phyloP scores from a whole-genome alignment of 2,888 invertebrate genomes.

The Drosophila meridiana region DNA sequence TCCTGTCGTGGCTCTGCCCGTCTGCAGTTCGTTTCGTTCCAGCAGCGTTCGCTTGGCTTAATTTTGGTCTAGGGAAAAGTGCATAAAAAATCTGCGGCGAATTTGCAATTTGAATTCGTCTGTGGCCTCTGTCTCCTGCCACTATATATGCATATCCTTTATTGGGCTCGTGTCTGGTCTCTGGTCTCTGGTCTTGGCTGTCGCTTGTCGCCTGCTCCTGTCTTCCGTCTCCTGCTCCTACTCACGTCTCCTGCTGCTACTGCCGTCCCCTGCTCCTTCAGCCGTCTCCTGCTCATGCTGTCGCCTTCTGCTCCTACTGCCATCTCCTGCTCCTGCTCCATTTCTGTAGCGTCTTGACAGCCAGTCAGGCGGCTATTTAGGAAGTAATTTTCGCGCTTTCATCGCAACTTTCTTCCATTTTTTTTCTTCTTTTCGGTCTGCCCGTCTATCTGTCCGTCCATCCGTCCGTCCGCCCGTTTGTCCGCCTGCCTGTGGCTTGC shows the following conservation, averaged over 20 bases:
- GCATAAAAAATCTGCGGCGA: constrained; percentile 81
- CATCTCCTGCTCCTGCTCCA: constrained; percentile 13
- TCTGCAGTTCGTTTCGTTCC: constrained; percentile 73
- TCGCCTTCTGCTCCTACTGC: background rate
- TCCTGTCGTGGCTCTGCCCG: constrained; percentile 31
- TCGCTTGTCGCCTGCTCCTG: constrained; percentile 9
- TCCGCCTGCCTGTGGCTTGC: constrained; percentile 61
- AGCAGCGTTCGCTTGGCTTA: constrained; percentile 72
- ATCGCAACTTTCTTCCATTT: constrained; percentile 50
- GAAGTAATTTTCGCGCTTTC: constrained; percentile 80
- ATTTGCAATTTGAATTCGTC: constrained; percentile 78
- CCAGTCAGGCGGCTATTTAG: constrained; percentile 80
- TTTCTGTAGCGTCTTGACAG: constrained; percentile 62
- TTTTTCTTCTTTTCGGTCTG: constrained; percentile 35
- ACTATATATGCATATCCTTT: constrained; percentile 53
- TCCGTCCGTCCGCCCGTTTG: constrained; percentile 23
- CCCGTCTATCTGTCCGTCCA: constrained; percentile 26
- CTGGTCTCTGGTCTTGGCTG: constrained; percentile 28
- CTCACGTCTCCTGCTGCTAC: too few relatives aligned
- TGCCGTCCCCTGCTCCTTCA: too few relatives aligned
- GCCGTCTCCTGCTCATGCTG: too few relatives aligned
- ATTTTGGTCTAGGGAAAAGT: constrained; percentile 76
- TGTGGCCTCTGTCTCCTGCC: constrained; percentile 27
- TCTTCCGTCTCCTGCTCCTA: background rate
- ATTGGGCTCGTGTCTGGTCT: constrained; percentile 53